Evolutionary conservation across 2,888 invertebrate genomes (phyloP).

Genomic region (Subacronicta megacephala): DNA sequence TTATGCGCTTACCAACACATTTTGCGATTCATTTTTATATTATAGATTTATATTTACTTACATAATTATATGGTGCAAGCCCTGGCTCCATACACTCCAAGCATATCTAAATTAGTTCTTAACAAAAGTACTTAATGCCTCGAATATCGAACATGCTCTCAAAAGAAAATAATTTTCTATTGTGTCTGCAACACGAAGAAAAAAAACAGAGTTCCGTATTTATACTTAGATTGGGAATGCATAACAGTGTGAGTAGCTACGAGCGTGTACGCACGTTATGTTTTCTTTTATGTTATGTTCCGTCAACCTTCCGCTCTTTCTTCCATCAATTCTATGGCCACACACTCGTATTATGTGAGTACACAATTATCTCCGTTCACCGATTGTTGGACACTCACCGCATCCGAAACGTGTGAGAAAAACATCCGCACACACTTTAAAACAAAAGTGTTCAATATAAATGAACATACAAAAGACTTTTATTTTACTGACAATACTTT

Average conservation of each 20-base stretch:
- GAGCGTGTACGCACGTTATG: neutral
- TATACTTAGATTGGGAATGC: neutral
- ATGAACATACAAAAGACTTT: too few relatives aligned
- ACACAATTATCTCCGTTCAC: conserved; percentile 20
- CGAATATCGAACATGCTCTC: too few relatives aligned
- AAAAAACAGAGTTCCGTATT: neutral
- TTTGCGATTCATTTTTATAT: too few relatives aligned
- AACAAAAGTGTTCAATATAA: neutral
- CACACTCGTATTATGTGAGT: conserved; percentile 29
- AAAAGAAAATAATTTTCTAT: too few relatives aligned
- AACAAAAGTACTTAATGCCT: too few relatives aligned
- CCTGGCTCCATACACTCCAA: too few relatives aligned
- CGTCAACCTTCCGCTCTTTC: neutral
- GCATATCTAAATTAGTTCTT: too few relatives aligned
- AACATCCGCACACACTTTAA: conserved; percentile 14
- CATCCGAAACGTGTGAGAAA: conserved; percentile 14
- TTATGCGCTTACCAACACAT: too few relatives aligned
- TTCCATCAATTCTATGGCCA: conserved; percentile 8
- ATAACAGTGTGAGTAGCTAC: neutral
- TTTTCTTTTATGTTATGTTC: neutral
- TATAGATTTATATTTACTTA: too few relatives aligned
- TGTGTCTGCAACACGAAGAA: too few relatives aligned
- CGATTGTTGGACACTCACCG: conserved; percentile 29
- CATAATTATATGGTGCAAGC: too few relatives aligned
- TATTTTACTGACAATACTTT: too few relatives aligned